phyloP scores from a whole-genome alignment of 2,888 invertebrate species.

The Macrosoma leucophasiata region DNA sequence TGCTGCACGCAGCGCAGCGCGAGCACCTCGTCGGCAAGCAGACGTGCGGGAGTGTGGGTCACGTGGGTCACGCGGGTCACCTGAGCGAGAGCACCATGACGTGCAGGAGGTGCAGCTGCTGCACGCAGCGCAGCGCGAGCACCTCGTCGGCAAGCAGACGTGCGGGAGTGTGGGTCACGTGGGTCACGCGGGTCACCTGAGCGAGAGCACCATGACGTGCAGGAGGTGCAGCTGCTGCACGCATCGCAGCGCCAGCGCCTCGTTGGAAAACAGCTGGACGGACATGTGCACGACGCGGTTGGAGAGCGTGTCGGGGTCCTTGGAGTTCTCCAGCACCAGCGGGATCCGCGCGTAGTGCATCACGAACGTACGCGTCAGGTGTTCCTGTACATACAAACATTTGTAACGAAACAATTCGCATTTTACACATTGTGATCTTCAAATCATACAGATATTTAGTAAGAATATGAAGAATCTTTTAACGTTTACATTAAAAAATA shows the following conservation, averaged over 20 bases:
- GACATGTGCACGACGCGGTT: constrained; percentile 98
- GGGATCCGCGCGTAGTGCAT: constrained; percentile 97
- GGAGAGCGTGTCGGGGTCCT: constrained; percentile 92
- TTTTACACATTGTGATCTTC: not conserved
- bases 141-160: no score
- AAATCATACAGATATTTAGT: not conserved
- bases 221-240: constrained; percentile 92
- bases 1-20: no score
- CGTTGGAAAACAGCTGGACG: constrained; percentile 96
- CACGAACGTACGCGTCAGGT: constrained; percentile 95
- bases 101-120: no score
- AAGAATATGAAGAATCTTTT: no score
- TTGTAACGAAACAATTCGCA: not conserved
- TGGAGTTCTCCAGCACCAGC: constrained; percentile 89
- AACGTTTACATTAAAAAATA: no score
- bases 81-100: no score
- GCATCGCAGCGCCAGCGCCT: constrained; percentile 92
- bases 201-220: constrained; percentile 91
- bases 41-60: no score
- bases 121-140: no score
- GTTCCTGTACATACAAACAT: constrained; percentile 75
- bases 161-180: no score
- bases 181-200: no score
- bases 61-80: no score
- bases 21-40: no score